Conservation (phyloP, 2,797 vertebrate genomes). For the Holocentrus rufus region DNA sequence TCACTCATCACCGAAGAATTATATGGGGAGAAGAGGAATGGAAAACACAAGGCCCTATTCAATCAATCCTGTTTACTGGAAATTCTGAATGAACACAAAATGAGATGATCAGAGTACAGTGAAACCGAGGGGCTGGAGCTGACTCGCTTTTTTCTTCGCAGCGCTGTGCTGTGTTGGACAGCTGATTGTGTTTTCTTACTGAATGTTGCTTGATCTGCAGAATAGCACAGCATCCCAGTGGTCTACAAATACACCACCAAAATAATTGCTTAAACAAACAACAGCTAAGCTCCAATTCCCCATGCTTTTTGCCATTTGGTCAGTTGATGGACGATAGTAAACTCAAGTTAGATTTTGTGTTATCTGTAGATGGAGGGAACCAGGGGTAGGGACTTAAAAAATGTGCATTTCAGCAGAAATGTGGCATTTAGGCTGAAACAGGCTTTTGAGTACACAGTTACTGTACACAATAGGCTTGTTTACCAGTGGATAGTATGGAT, state of each 20-base stretch:
- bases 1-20: slow-evolving; percentile 70
- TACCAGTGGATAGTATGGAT: slow-evolving; percentile 25
- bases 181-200: slow-evolving; percentile 22
- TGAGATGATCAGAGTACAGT: slow-evolving; percentile 34
- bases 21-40: slow-evolving; percentile 63
- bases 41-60: slow-evolving; percentile 66
- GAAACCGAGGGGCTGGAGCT: slow-evolving; percentile 33
- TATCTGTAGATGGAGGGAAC: slow-evolving; percentile 31
- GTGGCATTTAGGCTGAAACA: slow-evolving; percentile 42
- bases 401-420: slow-evolving; percentile 68
- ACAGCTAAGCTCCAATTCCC: slow-evolving; percentile 35
- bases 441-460: slow-evolving; percentile 44
- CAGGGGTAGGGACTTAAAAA: slow-evolving; percentile 46
- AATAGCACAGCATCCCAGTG: slow-evolving; percentile 46
- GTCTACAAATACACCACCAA: slow-evolving; percentile 50
- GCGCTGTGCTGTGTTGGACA: slow-evolving; percentile 22
- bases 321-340: slow-evolving; percentile 25
- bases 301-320: slow-evolving; percentile 32
- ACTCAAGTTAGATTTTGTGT: slow-evolving; percentile 17
- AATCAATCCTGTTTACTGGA: slow-evolving; percentile 58
- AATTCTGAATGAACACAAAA: slow-evolving; percentile 49
- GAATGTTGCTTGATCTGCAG: slow-evolving; percentile 46
- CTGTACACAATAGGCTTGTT: slow-evolving; percentile 38
- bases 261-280: slow-evolving; percentile 49
- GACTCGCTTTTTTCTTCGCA: slow-evolving; percentile 32